Base-by-base conservation (phyloP, 2,113 vertebrate species). In the Ceyx margarethae region DNA sequence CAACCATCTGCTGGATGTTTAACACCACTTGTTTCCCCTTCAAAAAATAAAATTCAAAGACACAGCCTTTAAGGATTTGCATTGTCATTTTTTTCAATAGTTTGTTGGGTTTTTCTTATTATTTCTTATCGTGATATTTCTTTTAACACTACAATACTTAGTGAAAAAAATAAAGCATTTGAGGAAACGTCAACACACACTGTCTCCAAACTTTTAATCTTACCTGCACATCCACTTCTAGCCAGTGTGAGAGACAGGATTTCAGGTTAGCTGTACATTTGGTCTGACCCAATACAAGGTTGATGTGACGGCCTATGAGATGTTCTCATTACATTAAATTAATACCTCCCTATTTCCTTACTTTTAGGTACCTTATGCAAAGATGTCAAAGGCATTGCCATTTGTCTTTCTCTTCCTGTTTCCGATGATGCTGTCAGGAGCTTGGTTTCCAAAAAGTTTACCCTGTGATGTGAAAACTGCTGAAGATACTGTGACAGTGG, bases 361-460 rank as follows among this genome's bases (percentile, higher is more conserved):
- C 16, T 67, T 96, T 64, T 78, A 98, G 98, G 93, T 88, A 67
- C 77, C 83, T 89, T 6, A 13, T 53, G 15, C 77, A 85, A 92
- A 82, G 93, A 89, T 60, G 46, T 9, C 69, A 84, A 94, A 87
- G 43, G 74, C 50, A 7, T 37, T 94, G 75, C 12, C 58, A 2
- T 43, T 97, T 71, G 28, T 97, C 85, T 91, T 97, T 61, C 73
- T 95, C 51, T 91, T 89, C 51, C 31, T 95, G 11, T 94, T 96
- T 93, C 97, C 96, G 1, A 72, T 74, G 72, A 62, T 96, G 56
- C 83, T 96, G 58, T 96, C 95, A n/a, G 94, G 45, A 33, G 26
- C 94, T 78, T 98, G 97, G 95, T 99, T 98, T 96, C 98, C 98
- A 31, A 99, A 99, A 98, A 98, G 97, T 57, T 97, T 99, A 74